Evolutionary conservation across 1,140 invertebrate genomes (phyloP).

Genomic region (Coelopa frigida): DNA sequence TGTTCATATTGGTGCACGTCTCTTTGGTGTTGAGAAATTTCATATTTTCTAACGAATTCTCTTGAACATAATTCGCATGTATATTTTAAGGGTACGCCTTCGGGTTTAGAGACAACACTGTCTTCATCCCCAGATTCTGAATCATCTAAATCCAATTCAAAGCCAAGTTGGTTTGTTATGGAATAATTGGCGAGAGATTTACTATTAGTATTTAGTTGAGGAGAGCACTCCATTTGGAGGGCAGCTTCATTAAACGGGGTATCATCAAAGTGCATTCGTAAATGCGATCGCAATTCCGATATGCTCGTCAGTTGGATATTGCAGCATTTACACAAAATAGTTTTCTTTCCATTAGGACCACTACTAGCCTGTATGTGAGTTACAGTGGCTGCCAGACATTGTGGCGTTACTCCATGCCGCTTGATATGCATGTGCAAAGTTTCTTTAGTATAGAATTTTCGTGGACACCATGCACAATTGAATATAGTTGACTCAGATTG

Average conservation of each 20-base stretch:
- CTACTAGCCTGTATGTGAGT: slow-evolving; percentile 21
- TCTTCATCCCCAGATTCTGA: slow-evolving; percentile 34
- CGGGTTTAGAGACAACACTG: slow-evolving; percentile 12
- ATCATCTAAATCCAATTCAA: slow-evolving; percentile 32
- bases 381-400: slow-evolving; percentile 29
- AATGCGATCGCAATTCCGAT: slow-evolving; percentile 20
- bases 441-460: slow-evolving; percentile 49
- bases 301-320: slow-evolving; percentile 21
- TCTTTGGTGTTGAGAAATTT: slow-evolving; percentile 34
- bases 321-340: slow-evolving; percentile 30
- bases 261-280: too few relatives aligned
- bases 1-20: slow-evolving; percentile 33
- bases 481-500: slow-evolving; percentile 45
- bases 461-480: slow-evolving; percentile 49
- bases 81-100: slow-evolving; percentile 24
- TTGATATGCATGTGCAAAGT: slow-evolving; percentile 39
- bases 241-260: slow-evolving; percentile 1
- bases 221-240: background rate
- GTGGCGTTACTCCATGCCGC: slow-evolving; percentile 25
- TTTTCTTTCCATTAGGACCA: slow-evolving; percentile 26
- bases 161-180: slow-evolving; percentile 35
- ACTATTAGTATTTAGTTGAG: slow-evolving; percentile 16
- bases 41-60: slow-evolving; percentile 39
- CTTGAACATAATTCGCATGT: slow-evolving; percentile 47
- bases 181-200: slow-evolving; percentile 30